phyloP scores from a whole-genome alignment of 1,140 invertebrate species.

The Hermetia illucens region DNA sequence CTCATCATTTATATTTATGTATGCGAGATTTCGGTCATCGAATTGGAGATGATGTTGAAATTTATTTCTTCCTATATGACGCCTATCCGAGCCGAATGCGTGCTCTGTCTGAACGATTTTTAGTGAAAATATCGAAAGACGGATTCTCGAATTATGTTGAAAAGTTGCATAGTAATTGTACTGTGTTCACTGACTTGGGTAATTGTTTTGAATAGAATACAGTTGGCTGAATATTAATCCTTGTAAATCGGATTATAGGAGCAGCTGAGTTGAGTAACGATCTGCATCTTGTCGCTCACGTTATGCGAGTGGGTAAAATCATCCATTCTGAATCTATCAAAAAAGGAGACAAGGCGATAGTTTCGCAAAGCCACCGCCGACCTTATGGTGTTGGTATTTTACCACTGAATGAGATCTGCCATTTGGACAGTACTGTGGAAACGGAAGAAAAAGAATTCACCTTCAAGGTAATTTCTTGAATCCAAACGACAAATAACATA shows the following conservation, averaged over 20 bases:
- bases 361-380: slow-evolving; percentile 37
- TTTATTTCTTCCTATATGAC: slow-evolving; percentile 78
- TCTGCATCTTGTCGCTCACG: slow-evolving; percentile 73
- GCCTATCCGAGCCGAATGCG: slow-evolving; percentile 41
- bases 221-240: slow-evolving; percentile 4
- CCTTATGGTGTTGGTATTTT: slow-evolving; percentile 76
- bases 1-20: slow-evolving; percentile 74
- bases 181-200: slow-evolving; percentile 60
- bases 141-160: slow-evolving; percentile 82
- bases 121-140: slow-evolving; percentile 75
- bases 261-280: slow-evolving; percentile 67
- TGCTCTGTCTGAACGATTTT: slow-evolving; percentile 71
- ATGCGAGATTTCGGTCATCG: slow-evolving; percentile 78
- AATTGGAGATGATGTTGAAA: slow-evolving; percentile 75
- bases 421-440: slow-evolving; percentile 42
- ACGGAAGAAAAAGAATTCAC: slow-evolving; percentile 56
- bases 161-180: slow-evolving; percentile 74
- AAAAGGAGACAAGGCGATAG: slow-evolving; percentile 38
- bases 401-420: slow-evolving; percentile 41
- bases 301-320: slow-evolving; percentile 78
- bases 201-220: slow-evolving; percentile 2
- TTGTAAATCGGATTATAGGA: slow-evolving; percentile 45
- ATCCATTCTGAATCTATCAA: slow-evolving; percentile 58
- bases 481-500: background rate
- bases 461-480: slow-evolving; percentile 36